Conservation (phyloP, 1,140 invertebrate genomes). For the Centruroides vittatus region DNA sequence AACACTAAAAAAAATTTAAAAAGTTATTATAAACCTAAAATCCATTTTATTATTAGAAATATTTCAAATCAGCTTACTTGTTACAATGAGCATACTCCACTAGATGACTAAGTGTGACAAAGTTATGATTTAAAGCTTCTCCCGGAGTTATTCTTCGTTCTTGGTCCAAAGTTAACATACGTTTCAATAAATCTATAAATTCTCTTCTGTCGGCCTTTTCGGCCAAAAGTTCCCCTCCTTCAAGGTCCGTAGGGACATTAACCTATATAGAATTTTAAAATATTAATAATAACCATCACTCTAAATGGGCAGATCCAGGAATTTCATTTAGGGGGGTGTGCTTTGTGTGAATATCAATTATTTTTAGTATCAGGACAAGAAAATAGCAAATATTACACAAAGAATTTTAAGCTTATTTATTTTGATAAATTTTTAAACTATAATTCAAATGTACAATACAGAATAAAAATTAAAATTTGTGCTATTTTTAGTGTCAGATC, state of each 20-base stretch:
- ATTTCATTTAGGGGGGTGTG: neutral
- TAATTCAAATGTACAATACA: neutral
- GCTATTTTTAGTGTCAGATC: too few species aligned
- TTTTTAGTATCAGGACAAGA: neutral
- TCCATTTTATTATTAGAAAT: neutral
- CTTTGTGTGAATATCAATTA: neutral
- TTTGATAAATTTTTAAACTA: too few species aligned
- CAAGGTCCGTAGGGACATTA: slow-evolving; percentile 89
- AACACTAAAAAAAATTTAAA: slow-evolving; percentile 33
- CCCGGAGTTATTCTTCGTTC: slow-evolving; percentile 85
- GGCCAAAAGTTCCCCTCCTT: slow-evolving; percentile 82
- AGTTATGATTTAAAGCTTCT: slow-evolving; percentile 85
- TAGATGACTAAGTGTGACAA: slow-evolving; percentile 80
- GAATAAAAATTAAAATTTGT: too few species aligned
- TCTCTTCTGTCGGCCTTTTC: slow-evolving; percentile 91
- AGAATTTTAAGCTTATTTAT: too few species aligned
- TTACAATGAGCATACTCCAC: slow-evolving; percentile 85
- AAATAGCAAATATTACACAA: too few species aligned
- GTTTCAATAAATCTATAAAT: slow-evolving; percentile 89
- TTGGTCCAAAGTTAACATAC: slow-evolving; percentile 96
- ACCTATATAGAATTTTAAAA: slow-evolving; percentile 36
- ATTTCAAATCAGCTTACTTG: slow-evolving; percentile 16
- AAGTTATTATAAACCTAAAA: neutral
- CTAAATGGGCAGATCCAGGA: neutral
- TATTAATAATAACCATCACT: neutral